Evolutionary conservation across 2,888 invertebrate genomes (phyloP).

Genomic region (Drosophila birchii): DNA sequence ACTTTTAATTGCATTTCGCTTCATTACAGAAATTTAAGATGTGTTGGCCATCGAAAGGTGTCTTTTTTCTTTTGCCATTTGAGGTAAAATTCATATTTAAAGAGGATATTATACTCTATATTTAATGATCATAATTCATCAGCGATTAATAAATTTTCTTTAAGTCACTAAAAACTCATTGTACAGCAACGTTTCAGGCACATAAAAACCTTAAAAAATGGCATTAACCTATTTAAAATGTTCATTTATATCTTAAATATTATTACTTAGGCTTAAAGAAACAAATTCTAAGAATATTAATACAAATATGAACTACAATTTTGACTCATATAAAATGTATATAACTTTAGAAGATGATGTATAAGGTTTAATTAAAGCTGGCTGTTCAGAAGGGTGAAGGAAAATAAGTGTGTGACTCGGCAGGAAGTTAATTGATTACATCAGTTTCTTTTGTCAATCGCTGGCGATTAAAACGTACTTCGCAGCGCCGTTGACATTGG

Average conservation of each 20-base stretch:
- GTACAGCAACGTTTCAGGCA: not conserved
- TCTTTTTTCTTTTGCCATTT: not conserved
- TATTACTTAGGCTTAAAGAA: not conserved
- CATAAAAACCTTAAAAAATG: too few species aligned
- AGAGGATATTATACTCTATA: not conserved
- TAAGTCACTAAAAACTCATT: not conserved
- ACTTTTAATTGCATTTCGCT: slow-evolving; percentile 40
- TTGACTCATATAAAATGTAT: not conserved
- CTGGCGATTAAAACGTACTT: slow-evolving; percentile 30
- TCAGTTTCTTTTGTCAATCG: slow-evolving; percentile 21
- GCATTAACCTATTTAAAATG: not conserved
- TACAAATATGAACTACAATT: too few species aligned
- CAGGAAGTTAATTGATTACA: slow-evolving; percentile 33
- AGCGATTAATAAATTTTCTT: not conserved
- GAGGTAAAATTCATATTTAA: not conserved
- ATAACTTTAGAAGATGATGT: too few species aligned
- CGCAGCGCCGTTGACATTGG: slow-evolving; percentile 32
- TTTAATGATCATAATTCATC: too few species aligned
- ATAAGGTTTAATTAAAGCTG: too few species aligned
- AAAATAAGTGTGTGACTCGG: slow-evolving; percentile 12
- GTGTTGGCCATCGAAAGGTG: not conserved
- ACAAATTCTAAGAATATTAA: not conserved
- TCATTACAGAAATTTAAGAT: slow-evolving; percentile 7
- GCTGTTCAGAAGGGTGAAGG: too few species aligned
- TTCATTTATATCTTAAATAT: not conserved